A percentile compares a stretch with the other conserved stretches of the same genome.
These are phyloP conservation scores for Zaprionus capensis DNA, from an alignment of 1,140 invertebrate genomes.

Conservation along the genomic window DNA sequence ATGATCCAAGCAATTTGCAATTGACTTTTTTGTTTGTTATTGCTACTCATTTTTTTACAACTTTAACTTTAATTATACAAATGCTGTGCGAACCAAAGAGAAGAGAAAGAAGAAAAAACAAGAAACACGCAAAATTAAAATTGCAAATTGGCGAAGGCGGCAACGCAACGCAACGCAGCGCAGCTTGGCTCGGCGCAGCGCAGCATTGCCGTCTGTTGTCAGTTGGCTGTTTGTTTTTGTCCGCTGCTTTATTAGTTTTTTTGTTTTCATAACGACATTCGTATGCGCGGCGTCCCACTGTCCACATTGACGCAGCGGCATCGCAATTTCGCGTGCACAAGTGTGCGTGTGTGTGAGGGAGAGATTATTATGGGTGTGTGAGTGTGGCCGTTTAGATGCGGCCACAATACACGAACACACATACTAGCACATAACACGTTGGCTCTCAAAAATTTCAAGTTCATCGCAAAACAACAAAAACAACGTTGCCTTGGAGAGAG, in stretches of 20 bases:
- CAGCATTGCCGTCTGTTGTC: constrained; percentile 15
- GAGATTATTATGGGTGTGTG: constrained; percentile 28
- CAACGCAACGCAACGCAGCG: constrained; percentile 16
- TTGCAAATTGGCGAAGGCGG: constrained; percentile 66
- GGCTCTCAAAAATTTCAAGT: constrained; percentile 31
- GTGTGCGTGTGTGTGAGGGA: constrained; percentile 11
- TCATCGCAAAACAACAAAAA: constrained; percentile 16
- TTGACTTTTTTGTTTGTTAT: constrained; percentile 48
- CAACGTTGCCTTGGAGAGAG: constrained; percentile 7
- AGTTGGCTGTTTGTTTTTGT: constrained; percentile 71
- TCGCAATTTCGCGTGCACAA: constrained; percentile 12
- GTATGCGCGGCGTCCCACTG: constrained; percentile 54
- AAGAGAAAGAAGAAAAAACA: constrained; percentile 22
- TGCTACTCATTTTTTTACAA: constrained; percentile 64
- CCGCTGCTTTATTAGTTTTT: constrained; percentile 80
- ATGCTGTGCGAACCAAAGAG: constrained; percentile 26
- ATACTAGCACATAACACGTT: constrained; percentile 13
- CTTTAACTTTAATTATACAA: constrained; percentile 70
- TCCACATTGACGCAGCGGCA: constrained; percentile 33
- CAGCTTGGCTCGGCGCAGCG: constrained; percentile 7
- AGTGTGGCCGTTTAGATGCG: constrained; percentile 18
- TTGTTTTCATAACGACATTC: constrained; percentile 80
- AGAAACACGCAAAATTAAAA: constrained; percentile 67
- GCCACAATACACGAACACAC: constrained; percentile 15
- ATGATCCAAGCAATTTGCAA: constrained; percentile 67